These are phyloP conservation scores for Radopholus similis DNA, from an alignment of 1,140 invertebrate species.

Conservation along the genomic window DNA sequence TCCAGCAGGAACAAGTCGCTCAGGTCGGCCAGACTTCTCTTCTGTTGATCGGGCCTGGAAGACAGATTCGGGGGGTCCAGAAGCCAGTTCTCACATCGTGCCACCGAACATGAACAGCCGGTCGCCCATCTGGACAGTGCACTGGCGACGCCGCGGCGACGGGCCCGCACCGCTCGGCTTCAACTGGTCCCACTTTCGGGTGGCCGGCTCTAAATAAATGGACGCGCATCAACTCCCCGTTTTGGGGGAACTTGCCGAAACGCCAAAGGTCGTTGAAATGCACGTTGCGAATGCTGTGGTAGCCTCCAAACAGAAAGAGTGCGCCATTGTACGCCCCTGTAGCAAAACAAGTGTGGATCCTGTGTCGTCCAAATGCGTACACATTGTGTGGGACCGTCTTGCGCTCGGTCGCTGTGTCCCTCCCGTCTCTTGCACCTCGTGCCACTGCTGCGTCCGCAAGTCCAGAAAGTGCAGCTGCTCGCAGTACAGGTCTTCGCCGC, in stretches of 20 bases:
- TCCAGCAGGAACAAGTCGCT: constrained; percentile 38
- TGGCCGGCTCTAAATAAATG: too few species aligned
- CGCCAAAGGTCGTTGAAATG: constrained; percentile 79
- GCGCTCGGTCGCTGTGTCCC: constrained; percentile 69
- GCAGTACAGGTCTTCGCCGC: constrained; percentile 71
- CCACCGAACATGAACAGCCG: constrained; percentile 79
- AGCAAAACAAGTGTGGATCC: not conserved
- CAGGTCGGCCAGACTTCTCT: constrained; percentile 28
- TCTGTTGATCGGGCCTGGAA: not conserved
- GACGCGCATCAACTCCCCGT: constrained; percentile 37
- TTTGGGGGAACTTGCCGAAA: constrained; percentile 68
- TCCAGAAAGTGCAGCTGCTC: constrained; percentile 75
- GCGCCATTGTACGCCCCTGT: constrained; percentile 72
- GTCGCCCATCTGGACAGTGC: constrained; percentile 71
- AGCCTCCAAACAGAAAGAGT: constrained; percentile 83
- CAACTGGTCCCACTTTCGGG: too few species aligned
- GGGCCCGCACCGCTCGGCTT: too few species aligned
- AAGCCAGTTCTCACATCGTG: too few species aligned
- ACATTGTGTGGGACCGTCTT: constrained; percentile 80
- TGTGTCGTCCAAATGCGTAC: too few species aligned
- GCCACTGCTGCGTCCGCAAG: constrained; percentile 71
- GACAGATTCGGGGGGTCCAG: not conserved
- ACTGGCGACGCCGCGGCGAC: constrained; percentile 73
- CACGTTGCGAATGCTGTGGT: constrained; percentile 70
- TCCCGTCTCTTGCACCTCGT: too few species aligned